Conservation (phyloP, 2,797 vertebrate genomes). For the Rhodeus uyekii region DNA sequence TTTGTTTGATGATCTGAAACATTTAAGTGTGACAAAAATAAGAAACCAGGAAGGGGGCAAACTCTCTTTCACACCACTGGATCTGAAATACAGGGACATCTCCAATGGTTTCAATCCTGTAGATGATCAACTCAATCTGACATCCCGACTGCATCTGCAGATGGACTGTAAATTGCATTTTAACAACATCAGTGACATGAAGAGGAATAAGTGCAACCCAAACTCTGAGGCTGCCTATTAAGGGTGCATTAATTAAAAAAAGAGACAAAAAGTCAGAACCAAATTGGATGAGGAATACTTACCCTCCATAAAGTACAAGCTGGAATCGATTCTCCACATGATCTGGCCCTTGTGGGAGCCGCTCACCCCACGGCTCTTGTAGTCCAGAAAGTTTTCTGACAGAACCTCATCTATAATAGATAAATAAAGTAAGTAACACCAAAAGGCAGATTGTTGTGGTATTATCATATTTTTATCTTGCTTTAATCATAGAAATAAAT, state of each 20-base stretch:
- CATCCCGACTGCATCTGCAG: not conserved
- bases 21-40: no score
- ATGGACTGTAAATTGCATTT: not conserved
- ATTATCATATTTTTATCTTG: not conserved
- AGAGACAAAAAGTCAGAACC: not conserved
- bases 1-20: no score
- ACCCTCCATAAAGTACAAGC: constrained; percentile 89
- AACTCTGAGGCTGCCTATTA: not conserved
- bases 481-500: not conserved
- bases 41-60: no score
- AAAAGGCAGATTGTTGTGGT: not conserved
- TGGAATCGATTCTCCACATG: constrained; percentile 94
- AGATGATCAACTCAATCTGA: not conserved
- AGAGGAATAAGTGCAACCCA: not conserved
- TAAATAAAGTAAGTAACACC: not conserved
- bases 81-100: not conserved
- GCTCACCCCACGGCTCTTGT: constrained; percentile 95
- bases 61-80: no score
- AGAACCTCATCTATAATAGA: constrained; percentile 85
- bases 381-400: constrained; percentile 97
- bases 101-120: not conserved
- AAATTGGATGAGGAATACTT: constrained; percentile 67
- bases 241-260: not conserved
- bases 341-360: constrained; percentile 96
- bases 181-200: not conserved